phyloP scores from a whole-genome alignment of 2,797 vertebrate species.

The Melanotaenia trifasciata region DNA sequence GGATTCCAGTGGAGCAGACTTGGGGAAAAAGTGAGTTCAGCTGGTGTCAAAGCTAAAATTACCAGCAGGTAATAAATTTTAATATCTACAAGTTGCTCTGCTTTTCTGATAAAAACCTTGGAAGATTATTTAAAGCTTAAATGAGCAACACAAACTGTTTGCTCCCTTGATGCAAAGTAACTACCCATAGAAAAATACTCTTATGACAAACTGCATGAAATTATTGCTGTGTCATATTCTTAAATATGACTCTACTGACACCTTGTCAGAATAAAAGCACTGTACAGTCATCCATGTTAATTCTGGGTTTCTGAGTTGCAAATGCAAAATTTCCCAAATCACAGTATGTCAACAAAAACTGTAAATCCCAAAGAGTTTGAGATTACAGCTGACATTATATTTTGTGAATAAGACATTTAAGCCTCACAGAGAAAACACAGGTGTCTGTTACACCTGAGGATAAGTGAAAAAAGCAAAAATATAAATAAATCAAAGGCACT shows the following conservation, averaged over 20 bases:
- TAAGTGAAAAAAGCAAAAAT: neutral
- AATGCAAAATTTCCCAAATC: conserved; percentile 18
- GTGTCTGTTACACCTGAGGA: neutral
- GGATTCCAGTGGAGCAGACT: neutral
- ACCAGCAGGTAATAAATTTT: conserved; percentile 25
- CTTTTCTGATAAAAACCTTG: neutral
- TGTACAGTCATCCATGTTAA: neutral
- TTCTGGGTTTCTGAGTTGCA: neutral
- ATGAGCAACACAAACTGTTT: neutral
- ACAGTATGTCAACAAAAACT: conserved; percentile 20
- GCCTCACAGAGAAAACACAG: neutral
- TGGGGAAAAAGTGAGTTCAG: conserved; percentile 1
- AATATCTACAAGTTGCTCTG: conserved; percentile 3
- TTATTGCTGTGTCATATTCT: neutral
- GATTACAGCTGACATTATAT: neutral
- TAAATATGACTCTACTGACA: neutral
- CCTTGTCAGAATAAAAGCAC: neutral
- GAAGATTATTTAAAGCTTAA: neutral
- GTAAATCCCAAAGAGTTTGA: neutral
- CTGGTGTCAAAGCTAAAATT: conserved; percentile 6
- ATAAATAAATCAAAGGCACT: conserved; percentile 73
- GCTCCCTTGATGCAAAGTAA: neutral
- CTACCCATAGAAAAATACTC: neutral
- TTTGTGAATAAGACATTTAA: neutral
- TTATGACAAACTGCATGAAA: neutral